These are phyloP conservation scores for Champsocephalus esox DNA, from an alignment of 2,797 vertebrate genomes.

Conservation along the genomic window DNA sequence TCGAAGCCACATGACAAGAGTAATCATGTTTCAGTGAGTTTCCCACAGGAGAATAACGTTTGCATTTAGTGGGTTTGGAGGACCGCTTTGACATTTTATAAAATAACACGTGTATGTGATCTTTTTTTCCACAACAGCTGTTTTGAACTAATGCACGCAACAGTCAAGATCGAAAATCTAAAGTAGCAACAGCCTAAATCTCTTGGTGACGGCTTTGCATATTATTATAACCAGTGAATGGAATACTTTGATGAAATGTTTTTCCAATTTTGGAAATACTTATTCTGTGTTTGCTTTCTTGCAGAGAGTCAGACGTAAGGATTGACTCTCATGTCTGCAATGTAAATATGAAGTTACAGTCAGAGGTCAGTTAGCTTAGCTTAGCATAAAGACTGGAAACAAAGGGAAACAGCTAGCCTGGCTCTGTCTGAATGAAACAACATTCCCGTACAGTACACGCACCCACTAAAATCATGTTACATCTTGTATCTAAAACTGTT, in stretches of 20 bases:
- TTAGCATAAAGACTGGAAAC: conserved; percentile 12
- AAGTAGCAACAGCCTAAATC: background rate
- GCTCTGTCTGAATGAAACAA: background rate
- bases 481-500: background rate
- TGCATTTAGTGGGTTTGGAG: conserved; percentile 25
- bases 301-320: background rate
- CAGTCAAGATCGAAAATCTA: background rate
- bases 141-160: conserved; percentile 11
- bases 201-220: background rate
- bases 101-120: conserved; percentile 9
- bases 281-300: background rate
- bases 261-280: too few species aligned
- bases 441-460: background rate
- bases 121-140: conserved; percentile 34
- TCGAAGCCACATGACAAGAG: conserved; percentile 40
- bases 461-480: background rate
- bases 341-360: too few species aligned
- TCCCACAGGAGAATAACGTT: conserved; percentile 34
- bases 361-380: background rate
- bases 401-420: background rate
- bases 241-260: too few species aligned
- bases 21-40: conserved; percentile 29
- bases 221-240: background rate
- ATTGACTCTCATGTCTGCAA: too few species aligned
- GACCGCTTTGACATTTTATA: conserved; percentile 24